Evolutionary conservation across 2,113 vertebrate genomes (phyloP).

Genomic region (Ursus arctos): DNA sequence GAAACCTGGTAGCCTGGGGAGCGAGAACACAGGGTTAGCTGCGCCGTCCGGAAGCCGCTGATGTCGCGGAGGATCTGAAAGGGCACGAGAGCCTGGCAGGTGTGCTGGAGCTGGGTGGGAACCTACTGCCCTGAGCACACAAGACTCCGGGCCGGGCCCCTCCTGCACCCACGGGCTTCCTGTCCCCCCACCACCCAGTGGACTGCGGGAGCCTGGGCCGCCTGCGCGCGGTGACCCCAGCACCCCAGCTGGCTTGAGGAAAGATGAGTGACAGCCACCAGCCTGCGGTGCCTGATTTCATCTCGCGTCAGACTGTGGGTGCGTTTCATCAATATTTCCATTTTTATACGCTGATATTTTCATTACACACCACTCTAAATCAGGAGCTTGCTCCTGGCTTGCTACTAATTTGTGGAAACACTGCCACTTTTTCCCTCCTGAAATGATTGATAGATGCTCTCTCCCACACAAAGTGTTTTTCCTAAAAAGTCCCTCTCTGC

Average conservation of each 20-base stretch:
- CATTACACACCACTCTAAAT: not conserved
- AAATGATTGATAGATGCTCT: not conserved
- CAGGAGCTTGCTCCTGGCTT: not conserved
- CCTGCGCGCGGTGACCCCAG: not conserved
- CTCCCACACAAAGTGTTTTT: not conserved
- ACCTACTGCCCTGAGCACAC: accelerated
- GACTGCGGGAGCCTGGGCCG: not conserved
- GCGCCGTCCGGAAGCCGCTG: not conserved
- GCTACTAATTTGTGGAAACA: not conserved
- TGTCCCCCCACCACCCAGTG: not conserved
- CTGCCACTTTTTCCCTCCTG: not conserved
- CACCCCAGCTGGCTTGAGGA: accelerated
- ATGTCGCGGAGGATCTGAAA: accelerated
- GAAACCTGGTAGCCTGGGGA: slow-evolving; percentile 93
- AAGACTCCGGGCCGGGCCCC: not conserved
- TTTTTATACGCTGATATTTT: not conserved
- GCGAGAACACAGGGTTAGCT: not conserved
- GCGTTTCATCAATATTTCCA: not conserved
- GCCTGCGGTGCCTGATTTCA: accelerated
- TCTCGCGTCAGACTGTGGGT: no score
- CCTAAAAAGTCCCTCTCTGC: slow-evolving; percentile 67
- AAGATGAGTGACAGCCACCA: accelerated
- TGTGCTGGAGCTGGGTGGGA: accelerated
- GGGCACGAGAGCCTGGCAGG: accelerated
- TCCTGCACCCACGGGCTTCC: not conserved